Evolutionary conservation across 2,113 vertebrate species (phyloP), one percentile per base, ranked within the genome.

Genomic region (Danionella cerebrum): DNA sequence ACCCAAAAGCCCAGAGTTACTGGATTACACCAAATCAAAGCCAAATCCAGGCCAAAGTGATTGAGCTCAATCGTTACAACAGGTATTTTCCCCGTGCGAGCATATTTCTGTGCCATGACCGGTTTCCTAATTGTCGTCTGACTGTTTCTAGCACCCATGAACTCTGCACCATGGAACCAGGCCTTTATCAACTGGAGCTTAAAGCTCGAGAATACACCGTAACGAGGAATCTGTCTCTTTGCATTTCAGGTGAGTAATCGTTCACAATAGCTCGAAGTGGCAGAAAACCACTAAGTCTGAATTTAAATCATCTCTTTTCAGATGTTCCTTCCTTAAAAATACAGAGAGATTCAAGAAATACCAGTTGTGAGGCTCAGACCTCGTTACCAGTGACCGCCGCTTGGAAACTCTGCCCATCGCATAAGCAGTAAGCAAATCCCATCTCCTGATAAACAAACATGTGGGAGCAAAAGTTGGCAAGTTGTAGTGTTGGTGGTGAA

Each of bases 141-240:
- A 38, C 8, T 86, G 10, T 69, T 59, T 79, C 58, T 78, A 98
- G 95, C 52, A 76, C 83, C 68, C 89, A 86, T 51, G 79, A 75
- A 52, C 81, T 91, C 53, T 93, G 92, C 77, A 52, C 83, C 36
- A 83, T 85, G n/a, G 75, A 83, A 70, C 81, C 94, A 16, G 95
- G 95, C 25, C 78, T 86, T 38, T 96, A 97, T 31, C 67, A 86
- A 29, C 89, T 98, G 69, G 85, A 89, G 39, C 79, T 92, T 12
- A 85, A 90, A 80, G 92, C 92, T 64, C 90, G 84, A 58, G 85
- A 83, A 6, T 42, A 47, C 1, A 70, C 70, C 0, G 62, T 80
- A 55, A 92, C 82, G 39, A 91, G 85, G 80, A 88, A 21, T 25
- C 84, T 94, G 65, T 89, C 78, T 1, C 75, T 96, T 29, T 89